Evolutionary conservation across 2,888 invertebrate genomes (phyloP).

Genomic region (Andricus curvator): DNA sequence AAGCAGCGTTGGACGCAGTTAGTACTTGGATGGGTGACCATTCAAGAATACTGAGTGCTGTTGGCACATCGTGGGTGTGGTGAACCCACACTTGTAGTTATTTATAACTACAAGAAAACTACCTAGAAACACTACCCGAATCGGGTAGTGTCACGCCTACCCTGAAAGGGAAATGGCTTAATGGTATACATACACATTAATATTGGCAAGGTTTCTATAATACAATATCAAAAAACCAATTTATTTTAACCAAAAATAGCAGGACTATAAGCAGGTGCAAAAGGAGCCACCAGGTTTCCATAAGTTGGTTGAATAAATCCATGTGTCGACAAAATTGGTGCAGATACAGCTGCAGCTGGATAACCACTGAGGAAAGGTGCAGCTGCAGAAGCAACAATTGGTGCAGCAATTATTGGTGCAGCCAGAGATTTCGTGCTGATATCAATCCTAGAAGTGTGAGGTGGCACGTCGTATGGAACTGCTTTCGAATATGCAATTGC

Average conservation of each 20-base stretch:
- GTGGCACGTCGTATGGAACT: conserved; percentile 83
- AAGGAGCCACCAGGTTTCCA: conserved; percentile 55
- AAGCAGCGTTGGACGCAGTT: too few species aligned
- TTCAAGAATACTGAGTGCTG: too few species aligned
- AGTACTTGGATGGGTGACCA: too few species aligned
- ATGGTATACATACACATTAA: too few species aligned
- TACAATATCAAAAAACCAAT: neutral
- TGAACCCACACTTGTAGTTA: too few species aligned
- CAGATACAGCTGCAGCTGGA: conserved; percentile 66
- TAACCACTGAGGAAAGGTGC: conserved; percentile 64
- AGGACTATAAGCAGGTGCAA: conserved; percentile 53
- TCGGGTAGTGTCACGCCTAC: too few species aligned
- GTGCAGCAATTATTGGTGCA: conserved; percentile 73
- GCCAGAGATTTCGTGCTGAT: conserved; percentile 78
- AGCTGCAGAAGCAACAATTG: conserved; percentile 66
- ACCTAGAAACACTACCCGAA: too few species aligned
- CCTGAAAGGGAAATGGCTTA: too few species aligned
- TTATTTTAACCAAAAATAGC: conserved; percentile 42
- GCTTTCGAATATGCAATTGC: conserved; percentile 81
- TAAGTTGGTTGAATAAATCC: conserved; percentile 56
- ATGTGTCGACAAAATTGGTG: conserved; percentile 67
- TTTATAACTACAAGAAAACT: too few species aligned
- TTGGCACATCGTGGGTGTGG: too few species aligned
- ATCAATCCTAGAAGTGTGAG: conserved; percentile 82
- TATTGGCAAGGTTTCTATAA: neutral